Conservation (phyloP, 1,140 invertebrate species). For the Watersipora subatra region DNA sequence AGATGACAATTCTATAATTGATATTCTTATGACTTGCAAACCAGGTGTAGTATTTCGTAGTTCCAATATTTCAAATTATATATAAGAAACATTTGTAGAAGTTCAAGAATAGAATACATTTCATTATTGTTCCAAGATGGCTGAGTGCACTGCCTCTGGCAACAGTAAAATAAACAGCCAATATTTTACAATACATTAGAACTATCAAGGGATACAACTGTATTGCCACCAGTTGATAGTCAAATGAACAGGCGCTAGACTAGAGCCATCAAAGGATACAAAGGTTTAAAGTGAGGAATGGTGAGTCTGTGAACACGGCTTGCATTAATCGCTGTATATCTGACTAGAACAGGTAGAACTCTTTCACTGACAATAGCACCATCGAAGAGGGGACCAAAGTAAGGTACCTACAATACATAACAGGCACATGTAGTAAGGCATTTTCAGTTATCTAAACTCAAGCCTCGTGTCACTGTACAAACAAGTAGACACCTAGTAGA, state of each 20-base stretch:
- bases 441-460: too few species aligned
- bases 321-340: constrained; percentile 79
- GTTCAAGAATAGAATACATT: too few species aligned
- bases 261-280: constrained; percentile 58
- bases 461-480: too few species aligned
- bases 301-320: constrained; percentile 76
- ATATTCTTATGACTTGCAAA: not conserved
- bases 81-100: not conserved
- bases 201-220: too few species aligned
- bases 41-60: not conserved
- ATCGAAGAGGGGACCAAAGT: constrained; percentile 90
- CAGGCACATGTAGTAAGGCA: not conserved
- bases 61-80: not conserved
- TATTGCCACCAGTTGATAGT: too few species aligned
- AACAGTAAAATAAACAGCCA: too few species aligned
- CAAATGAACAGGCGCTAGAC: too few species aligned
- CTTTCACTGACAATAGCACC: constrained; percentile 75
- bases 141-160: too few species aligned
- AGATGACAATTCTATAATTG: not conserved
- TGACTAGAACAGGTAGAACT: constrained; percentile 70
- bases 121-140: too few species aligned
- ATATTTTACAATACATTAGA: too few species aligned
- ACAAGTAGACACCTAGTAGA: too few species aligned
- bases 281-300: constrained; percentile 77
- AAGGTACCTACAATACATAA: constrained; percentile 55